Percentiles rank a stretch among this genome's conserved stretches.
Conservation (phyloP, 1,140 invertebrate genomes). For the Heliconius hermathena region DNA sequence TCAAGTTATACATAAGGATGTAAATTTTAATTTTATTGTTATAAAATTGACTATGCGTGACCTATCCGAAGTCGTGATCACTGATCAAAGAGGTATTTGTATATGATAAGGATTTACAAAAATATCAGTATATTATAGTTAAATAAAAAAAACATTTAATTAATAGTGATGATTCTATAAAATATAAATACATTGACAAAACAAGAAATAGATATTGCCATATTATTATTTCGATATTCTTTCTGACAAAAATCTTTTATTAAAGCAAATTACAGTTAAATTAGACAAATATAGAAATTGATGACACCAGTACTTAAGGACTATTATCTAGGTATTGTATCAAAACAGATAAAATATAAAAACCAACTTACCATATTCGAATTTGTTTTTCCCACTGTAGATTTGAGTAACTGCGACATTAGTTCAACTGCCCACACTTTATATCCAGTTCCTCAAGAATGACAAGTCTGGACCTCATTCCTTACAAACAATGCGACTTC, state of each 20-base stretch:
- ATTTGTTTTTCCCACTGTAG: constrained; percentile 54
- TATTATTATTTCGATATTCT: no score
- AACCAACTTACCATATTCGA: constrained; percentile 65
- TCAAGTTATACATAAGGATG: constrained; percentile 28
- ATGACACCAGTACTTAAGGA: not conserved
- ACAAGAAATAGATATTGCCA: no score
- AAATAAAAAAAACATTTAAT: not conserved
- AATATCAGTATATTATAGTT: not conserved
- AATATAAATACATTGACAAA: no score
- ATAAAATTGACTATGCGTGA: constrained; percentile 19
- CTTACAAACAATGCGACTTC: constrained; percentile 65
- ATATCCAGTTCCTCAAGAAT: constrained; percentile 77
- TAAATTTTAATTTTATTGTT: constrained; percentile 21
- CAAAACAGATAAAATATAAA: not conserved
- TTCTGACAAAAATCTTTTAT: no score
- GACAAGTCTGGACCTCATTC: constrained; percentile 76
- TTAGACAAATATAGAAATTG: not conserved
- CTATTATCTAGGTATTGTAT: not conserved
- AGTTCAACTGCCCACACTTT: constrained; percentile 65
- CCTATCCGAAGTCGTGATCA: constrained; percentile 18
- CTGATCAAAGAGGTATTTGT: not conserved
- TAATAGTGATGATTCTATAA: not conserved
- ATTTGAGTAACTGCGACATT: constrained; percentile 59
- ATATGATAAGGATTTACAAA: constrained; percentile 5
- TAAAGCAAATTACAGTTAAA: no score